Evolutionary conservation across 2,888 invertebrate species (phyloP).

Genomic region (Patella caerulea): DNA sequence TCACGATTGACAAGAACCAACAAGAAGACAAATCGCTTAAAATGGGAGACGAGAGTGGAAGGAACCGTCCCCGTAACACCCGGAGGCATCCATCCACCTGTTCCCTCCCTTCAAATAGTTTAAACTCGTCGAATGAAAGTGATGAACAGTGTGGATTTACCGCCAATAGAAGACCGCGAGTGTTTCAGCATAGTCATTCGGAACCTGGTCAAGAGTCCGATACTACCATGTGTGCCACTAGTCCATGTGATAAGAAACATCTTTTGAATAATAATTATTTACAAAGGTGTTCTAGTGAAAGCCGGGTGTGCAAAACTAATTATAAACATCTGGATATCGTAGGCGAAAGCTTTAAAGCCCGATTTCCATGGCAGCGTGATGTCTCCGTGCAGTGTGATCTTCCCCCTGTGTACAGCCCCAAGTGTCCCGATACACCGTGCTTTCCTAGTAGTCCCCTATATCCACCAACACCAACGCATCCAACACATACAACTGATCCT

Average conservation of each 20-base stretch:
- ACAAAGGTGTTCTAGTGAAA: conserved; percentile 20
- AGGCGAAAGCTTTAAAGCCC: conserved; percentile 57
- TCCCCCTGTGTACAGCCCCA: not conserved
- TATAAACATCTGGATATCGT: conserved; percentile 55
- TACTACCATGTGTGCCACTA: not conserved
- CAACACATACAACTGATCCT: not conserved
- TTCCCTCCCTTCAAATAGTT: not conserved
- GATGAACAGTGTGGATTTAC: not conserved
- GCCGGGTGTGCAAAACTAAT: conserved; percentile 11
- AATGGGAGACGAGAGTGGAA: not conserved
- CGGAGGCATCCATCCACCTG: not conserved
- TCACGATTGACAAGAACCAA: not conserved
- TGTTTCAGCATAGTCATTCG: not conserved
- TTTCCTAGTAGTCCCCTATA: conserved; percentile 7
- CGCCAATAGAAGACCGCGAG: not conserved
- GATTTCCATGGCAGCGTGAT: conserved; percentile 66
- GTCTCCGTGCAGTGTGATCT: conserved; percentile 60
- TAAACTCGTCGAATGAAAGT: not conserved
- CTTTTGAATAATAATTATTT: conserved; percentile 7
- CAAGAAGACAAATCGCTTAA: not conserved
- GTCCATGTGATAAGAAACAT: not conserved
- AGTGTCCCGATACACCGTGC: not conserved
- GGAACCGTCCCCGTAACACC: not conserved
- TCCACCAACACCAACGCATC: conserved; percentile 15
- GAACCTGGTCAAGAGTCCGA: not conserved